phyloP scores from a whole-genome alignment of 2,888 invertebrate genomes.

The Siphonodentalium dalli region DNA sequence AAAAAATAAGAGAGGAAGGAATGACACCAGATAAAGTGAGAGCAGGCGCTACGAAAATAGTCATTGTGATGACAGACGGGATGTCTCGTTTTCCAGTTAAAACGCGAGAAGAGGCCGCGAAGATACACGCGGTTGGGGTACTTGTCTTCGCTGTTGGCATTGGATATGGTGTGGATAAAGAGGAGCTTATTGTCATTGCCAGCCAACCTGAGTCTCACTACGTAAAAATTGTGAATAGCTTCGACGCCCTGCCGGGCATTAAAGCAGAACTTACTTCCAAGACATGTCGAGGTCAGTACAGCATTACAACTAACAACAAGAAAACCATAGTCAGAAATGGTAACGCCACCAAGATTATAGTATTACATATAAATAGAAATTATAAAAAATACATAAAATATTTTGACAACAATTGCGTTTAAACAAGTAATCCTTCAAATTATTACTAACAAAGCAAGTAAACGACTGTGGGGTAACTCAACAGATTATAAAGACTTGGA shows the following conservation, averaged over 20 bases:
- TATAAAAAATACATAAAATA: too few relatives aligned
- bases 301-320: too few relatives aligned
- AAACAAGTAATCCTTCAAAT: too few relatives aligned
- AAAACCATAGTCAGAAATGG: too few relatives aligned
- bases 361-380: too few relatives aligned
- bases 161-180: constrained; percentile 27
- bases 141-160: constrained; percentile 33
- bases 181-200: constrained; percentile 28
- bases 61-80: constrained; percentile 42
- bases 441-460: too few relatives aligned
- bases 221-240: constrained; percentile 29
- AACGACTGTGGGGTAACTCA: too few relatives aligned
- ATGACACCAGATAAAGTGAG: constrained; percentile 22
- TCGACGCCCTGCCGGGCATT: constrained; percentile 29
- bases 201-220: constrained; percentile 19
- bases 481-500: too few relatives aligned
- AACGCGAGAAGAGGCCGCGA: constrained; percentile 26
- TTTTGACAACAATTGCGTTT: too few relatives aligned
- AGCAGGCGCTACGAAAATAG: constrained; percentile 33
- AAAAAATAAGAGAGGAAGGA: constrained; percentile 26
- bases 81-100: constrained; percentile 27
- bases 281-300: too few relatives aligned
- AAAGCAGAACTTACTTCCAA: constrained; percentile 29
- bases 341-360: too few relatives aligned
- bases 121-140: constrained; percentile 21